phyloP scores from a whole-genome alignment of 2,888 invertebrate species.

The Eupeodes latifasciatus region DNA sequence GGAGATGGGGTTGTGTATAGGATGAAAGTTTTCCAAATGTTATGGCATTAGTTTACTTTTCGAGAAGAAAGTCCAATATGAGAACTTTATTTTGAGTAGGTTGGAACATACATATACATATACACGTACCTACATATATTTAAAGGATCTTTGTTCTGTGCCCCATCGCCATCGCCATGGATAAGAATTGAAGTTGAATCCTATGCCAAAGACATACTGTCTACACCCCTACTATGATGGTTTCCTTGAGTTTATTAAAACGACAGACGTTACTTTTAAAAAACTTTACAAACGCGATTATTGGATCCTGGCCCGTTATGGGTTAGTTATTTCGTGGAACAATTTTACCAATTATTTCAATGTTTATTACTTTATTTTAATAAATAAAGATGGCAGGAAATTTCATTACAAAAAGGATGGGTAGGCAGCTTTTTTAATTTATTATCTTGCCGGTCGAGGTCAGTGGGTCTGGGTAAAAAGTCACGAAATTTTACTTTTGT shows the following conservation, averaged over 20 bases:
- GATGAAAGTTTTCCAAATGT: constrained; percentile 68
- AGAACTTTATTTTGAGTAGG: constrained; percentile 70
- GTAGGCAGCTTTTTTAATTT: constrained; percentile 51
- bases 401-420: background rate
- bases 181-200: constrained; percentile 17
- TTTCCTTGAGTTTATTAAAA: constrained; percentile 73
- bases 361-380: constrained; percentile 62
- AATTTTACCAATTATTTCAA: constrained; percentile 69
- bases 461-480: constrained; percentile 40
- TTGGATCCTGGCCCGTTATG: constrained; percentile 35
- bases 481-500: constrained; percentile 32
- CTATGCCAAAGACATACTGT: constrained; percentile 66
- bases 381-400: constrained; percentile 27
- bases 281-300: constrained; percentile 63
- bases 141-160: constrained; percentile 61
- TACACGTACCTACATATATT: constrained; percentile 21
- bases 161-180: constrained; percentile 14
- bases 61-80: constrained; percentile 61
- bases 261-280: constrained; percentile 48
- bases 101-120: background rate
- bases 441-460: constrained; percentile 55
- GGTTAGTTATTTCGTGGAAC: constrained; percentile 45
- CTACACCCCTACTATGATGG: constrained; percentile 40
- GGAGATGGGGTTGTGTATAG: no score
- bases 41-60: constrained; percentile 71